Conservation (phyloP, 1,140 invertebrate genomes). For the Campoletis sonorensis region DNA sequence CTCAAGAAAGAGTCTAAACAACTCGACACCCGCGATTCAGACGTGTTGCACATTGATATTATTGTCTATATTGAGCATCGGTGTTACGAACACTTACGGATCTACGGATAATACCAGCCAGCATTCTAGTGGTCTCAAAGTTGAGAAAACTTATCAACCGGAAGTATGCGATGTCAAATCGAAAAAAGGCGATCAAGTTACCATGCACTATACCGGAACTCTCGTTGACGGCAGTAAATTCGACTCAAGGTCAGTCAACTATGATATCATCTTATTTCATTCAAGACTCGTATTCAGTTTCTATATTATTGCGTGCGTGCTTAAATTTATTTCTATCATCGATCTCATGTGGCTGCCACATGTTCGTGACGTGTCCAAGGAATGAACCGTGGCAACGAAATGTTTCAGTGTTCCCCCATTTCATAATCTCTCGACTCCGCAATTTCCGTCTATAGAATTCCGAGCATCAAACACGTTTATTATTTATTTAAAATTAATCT, state of each 20-base stretch:
- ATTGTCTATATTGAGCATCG: conserved; percentile 27
- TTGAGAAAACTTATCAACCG: conserved; percentile 87
- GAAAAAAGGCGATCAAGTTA: conserved; percentile 92
- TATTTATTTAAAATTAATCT: background rate
- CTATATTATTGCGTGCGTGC: background rate
- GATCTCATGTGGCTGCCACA: conserved; percentile 6
- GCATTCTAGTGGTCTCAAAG: conserved; percentile 81
- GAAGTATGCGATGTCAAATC: conserved; percentile 88
- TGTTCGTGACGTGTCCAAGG: background rate
- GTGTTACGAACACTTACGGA: conserved; percentile 42
- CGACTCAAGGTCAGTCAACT: conserved; percentile 89
- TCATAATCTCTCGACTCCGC: background rate
- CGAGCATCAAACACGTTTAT: background rate
- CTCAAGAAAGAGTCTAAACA: conserved; percentile 40
- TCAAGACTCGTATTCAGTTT: background rate
- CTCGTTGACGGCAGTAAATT: conserved; percentile 93
- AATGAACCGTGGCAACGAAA: background rate
- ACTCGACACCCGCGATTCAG: conserved; percentile 36
- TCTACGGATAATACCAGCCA: conserved; percentile 59
- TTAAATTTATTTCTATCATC: background rate
- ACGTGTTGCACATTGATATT: conserved; percentile 58
- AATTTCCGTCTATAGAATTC: background rate
- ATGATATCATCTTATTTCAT: background rate
- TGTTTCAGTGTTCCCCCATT: background rate
- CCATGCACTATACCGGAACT: conserved; percentile 96